Percentiles rank a stretch among this genome's conserved stretches.
phyloP scores from a whole-genome alignment of 2,113 vertebrate genomes.

The Struthidea cinerea region DNA sequence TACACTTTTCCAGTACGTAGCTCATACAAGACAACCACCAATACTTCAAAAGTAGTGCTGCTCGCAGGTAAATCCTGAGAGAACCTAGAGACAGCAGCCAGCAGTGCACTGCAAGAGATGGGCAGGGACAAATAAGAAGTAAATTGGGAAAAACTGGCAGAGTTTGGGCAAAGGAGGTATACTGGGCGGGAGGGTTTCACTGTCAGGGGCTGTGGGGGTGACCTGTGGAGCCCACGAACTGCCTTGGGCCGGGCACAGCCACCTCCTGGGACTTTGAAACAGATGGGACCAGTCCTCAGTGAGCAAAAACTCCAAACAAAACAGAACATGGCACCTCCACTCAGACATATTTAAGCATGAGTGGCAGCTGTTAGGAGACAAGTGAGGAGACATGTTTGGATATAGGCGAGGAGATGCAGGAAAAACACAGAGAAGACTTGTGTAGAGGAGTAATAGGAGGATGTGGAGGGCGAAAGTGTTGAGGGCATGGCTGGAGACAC shows the following conservation, averaged over 20 bases:
- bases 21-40: not conserved
- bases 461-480: accelerated
- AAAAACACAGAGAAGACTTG: not conserved
- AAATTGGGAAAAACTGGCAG: not conserved
- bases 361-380: not conserved
- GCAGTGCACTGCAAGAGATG: not conserved
- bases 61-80: not conserved
- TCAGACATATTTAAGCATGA: not conserved
- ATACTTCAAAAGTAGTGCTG: not conserved
- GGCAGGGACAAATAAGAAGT: not conserved
- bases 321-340: not conserved
- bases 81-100: not conserved
- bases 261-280: not conserved
- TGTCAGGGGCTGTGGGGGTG: not conserved
- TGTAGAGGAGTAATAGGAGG: not conserved
- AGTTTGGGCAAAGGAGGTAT: not conserved
- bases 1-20: not conserved
- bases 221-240: not conserved
- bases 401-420: not conserved
- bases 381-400: not conserved
- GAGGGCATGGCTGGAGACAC: not conserved
- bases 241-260: not conserved
- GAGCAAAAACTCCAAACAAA: not conserved
- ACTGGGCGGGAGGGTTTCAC: not conserved
- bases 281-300: not conserved